A percentile compares a stretch with the other conserved stretches of the same genome.
Conservation (phyloP, 2,888 invertebrate genomes). For the Maniola hyperantus region DNA sequence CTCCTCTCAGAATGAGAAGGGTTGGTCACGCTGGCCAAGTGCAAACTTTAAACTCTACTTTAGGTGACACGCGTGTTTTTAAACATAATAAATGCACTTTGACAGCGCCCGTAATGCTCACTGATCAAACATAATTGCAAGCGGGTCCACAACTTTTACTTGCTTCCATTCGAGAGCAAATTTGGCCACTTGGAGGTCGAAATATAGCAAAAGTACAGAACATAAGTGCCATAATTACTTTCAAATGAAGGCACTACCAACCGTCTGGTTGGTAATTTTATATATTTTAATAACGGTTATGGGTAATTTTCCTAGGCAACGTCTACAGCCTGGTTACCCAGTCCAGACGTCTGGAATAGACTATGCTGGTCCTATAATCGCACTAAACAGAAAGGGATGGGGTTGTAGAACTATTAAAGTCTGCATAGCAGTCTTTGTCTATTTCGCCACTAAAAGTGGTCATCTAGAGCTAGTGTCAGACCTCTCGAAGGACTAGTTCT, state of each 20-base stretch:
- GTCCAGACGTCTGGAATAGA: not conserved
- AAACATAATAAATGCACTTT: no score
- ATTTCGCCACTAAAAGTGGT: not conserved
- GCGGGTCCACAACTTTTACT: not conserved
- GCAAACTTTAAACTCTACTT: no score
- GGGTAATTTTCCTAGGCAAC: not conserved
- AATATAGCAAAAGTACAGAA: not conserved
- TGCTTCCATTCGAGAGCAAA: conserved; percentile 1
- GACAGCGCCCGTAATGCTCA: no score
- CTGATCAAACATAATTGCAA: not conserved
- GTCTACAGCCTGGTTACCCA: not conserved
- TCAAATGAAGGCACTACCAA: not conserved
- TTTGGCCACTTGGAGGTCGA: not conserved
- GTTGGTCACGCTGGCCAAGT: no score
- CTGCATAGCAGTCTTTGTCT: not conserved
- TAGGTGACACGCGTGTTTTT: not conserved
- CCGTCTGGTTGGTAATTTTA: no score
- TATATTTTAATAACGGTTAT: no score
- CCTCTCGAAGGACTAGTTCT: not conserved
- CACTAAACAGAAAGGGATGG: conserved; percentile 3
- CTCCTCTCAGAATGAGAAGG: no score
- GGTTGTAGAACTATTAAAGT: not conserved
- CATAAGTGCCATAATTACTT: not conserved
- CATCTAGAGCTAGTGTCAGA: not conserved
- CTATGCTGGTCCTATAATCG: not conserved